phyloP scores from a whole-genome alignment of 2,797 vertebrate species.

The Gallinago stenura region DNA sequence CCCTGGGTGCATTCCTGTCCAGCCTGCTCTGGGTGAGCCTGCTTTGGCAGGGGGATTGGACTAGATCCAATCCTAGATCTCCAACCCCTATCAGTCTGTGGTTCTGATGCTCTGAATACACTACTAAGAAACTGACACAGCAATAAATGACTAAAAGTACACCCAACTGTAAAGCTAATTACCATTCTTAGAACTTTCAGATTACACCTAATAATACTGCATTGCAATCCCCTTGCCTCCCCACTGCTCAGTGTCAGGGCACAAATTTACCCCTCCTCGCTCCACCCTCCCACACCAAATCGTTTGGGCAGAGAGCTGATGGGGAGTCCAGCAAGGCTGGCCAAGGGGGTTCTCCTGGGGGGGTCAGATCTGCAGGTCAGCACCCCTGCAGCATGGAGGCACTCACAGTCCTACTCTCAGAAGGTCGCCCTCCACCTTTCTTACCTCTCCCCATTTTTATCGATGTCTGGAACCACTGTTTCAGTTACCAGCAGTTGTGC shows the following conservation, averaged over 20 bases:
- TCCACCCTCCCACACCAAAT: neutral
- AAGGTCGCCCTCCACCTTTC: neutral
- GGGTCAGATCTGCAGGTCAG: neutral
- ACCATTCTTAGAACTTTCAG: neutral
- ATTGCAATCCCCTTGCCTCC: neutral
- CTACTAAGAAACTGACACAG: neutral
- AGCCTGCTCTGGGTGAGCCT: neutral
- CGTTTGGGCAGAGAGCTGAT: neutral
- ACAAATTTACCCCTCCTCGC: neutral
- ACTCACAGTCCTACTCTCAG: neutral
- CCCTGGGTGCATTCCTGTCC: neutral
- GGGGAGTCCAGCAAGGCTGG: neutral
- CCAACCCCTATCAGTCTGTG: neutral
- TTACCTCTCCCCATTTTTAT: neutral
- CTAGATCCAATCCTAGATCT: neutral
- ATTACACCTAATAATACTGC: neutral
- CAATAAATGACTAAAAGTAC: neutral
- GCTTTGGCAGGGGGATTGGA: neutral
- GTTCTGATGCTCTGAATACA: neutral
- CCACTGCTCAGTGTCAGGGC: neutral
- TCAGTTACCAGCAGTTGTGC: neutral
- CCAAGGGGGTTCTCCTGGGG: rapidly evolving
- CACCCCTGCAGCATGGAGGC: neutral
- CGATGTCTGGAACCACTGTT: neutral
- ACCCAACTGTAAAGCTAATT: neutral